Conservation (phyloP, 1,140 invertebrate species). For the Drosophila miranda region DNA sequence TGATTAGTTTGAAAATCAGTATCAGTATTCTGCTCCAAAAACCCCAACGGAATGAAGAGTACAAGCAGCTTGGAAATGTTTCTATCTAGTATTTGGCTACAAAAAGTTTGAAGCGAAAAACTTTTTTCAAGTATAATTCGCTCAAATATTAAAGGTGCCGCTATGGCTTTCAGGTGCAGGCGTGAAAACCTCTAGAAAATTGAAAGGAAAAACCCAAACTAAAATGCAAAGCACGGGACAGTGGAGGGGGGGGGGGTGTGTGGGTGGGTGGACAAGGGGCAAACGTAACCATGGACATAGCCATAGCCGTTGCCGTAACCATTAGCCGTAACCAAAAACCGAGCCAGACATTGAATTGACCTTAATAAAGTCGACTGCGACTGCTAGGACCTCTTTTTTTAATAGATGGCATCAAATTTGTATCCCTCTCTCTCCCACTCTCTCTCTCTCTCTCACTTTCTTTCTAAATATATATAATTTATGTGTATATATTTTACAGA, state of each 20-base stretch:
- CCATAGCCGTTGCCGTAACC: conserved; percentile 53
- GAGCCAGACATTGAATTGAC: conserved; percentile 77
- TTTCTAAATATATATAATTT: neutral
- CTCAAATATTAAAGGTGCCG: conserved; percentile 59
- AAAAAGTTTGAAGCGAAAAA: no score
- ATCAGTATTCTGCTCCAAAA: no score
- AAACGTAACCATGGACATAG: conserved; percentile 31
- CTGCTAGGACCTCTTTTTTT: conserved; percentile 49
- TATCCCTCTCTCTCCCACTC: conserved; percentile 11
- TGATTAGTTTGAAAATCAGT: no score
- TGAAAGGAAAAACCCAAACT: conserved; percentile 17
- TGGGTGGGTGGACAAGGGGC: neutral
- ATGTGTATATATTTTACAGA: conserved; percentile 44
- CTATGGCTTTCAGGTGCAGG: conserved; percentile 22
- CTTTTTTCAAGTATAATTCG: conserved; percentile 39
- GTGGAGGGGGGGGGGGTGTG: neutral
- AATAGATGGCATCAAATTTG: conserved; percentile 16
- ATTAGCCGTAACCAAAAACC: conserved; percentile 69
- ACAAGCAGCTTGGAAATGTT: no score
- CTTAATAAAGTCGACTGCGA: conserved; percentile 73
- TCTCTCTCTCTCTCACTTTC: neutral
- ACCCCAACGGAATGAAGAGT: no score
- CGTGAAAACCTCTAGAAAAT: conserved; percentile 49
- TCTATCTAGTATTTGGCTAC: no score
- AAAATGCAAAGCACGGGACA: conserved; percentile 52